Conservation (phyloP, 2,797 vertebrate species). For the Myotis myotis region DNA sequence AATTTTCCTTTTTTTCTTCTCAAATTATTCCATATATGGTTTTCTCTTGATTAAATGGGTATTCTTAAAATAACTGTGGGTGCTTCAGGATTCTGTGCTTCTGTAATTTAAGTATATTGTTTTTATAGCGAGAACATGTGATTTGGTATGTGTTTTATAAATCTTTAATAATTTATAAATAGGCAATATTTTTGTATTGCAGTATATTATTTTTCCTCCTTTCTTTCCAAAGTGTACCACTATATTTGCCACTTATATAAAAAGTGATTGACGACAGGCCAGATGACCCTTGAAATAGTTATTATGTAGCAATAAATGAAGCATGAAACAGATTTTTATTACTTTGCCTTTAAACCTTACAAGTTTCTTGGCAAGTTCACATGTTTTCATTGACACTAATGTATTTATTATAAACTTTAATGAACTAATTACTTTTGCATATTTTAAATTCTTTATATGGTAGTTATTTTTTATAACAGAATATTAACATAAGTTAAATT, state of each 20-base stretch:
- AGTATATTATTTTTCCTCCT: slow-evolving; percentile 63
- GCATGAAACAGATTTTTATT: slow-evolving; percentile 62
- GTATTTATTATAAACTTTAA: slow-evolving; percentile 82
- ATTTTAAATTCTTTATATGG: slow-evolving; percentile 79
- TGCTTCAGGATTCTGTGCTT: slow-evolving; percentile 78
- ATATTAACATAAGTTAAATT: slow-evolving; percentile 74
- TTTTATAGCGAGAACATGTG: slow-evolving; percentile 71
- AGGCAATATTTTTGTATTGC: slow-evolving; percentile 85
- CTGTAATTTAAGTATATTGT: slow-evolving; percentile 74
- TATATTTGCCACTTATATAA: slow-evolving; percentile 65
- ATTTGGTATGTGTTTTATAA: slow-evolving; percentile 83
- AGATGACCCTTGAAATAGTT: slow-evolving; percentile 72
- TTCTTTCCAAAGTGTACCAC: slow-evolving; percentile 51
- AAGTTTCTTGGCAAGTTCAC: slow-evolving; percentile 62
- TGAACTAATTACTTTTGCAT: slow-evolving; percentile 71
- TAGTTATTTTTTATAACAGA: slow-evolving; percentile 83
- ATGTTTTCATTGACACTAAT: slow-evolving; percentile 78
- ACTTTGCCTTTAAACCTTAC: slow-evolving; percentile 65
- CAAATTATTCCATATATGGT: slow-evolving; percentile 26
- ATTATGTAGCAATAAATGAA: slow-evolving; percentile 80
- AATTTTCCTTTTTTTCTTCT: slow-evolving; percentile 64
- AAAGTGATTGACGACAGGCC: slow-evolving; percentile 61
- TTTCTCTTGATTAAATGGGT: slow-evolving; percentile 72
- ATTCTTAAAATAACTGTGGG: slow-evolving; percentile 75
- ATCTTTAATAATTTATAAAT: slow-evolving; percentile 82